A percentile compares a stretch with the other conserved stretches of the same genome.
Conservation (phyloP, 2,888 invertebrate species). For the Microctonus hyperodae region DNA sequence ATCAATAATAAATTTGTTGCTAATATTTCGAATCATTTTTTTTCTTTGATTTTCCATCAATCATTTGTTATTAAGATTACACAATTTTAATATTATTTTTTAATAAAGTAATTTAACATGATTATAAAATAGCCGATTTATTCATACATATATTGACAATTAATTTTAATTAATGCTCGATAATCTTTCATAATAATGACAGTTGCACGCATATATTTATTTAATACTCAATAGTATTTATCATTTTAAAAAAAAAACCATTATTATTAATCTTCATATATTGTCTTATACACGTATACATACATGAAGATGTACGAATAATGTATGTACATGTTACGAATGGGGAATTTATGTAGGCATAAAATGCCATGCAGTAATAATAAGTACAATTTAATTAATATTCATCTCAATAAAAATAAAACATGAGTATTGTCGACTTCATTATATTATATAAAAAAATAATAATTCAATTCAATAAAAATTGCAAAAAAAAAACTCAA, state of each 20-base stretch:
- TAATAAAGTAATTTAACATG: conserved; percentile 13
- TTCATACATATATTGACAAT: conserved; percentile 49
- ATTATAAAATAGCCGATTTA: conserved; percentile 41
- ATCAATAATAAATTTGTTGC: too few species aligned
- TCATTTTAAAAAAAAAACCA: background rate
- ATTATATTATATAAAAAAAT: background rate
- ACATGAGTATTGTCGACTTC: background rate
- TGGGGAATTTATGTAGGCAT: background rate
- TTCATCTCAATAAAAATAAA: background rate
- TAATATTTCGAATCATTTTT: too few species aligned
- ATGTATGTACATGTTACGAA: background rate
- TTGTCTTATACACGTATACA: background rate
- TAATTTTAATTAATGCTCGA: conserved; percentile 37
- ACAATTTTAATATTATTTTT: background rate
- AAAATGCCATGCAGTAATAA: background rate
- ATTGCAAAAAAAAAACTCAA: background rate
- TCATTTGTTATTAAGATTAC: background rate
- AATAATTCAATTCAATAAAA: background rate
- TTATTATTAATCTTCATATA: background rate
- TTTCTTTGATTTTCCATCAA: background rate
- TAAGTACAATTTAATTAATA: background rate
- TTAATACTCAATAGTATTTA: background rate
- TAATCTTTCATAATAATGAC: background rate
- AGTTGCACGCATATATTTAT: background rate
- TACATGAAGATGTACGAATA: background rate